Base-by-base conservation (phyloP, 1,140 invertebrate genomes). In the Zophobas atratus region DNA sequence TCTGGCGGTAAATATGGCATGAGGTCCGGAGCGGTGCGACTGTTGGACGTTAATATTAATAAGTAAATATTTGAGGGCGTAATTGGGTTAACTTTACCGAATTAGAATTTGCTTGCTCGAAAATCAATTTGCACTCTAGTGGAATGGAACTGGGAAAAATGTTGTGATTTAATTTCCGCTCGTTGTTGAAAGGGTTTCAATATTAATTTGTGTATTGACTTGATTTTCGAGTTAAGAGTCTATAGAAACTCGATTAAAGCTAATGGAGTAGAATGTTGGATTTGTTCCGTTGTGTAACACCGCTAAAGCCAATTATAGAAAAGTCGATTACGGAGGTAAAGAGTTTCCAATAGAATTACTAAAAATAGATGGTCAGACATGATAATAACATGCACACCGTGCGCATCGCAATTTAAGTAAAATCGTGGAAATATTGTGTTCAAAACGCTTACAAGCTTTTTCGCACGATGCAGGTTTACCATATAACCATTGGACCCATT, bases 41-140 rank as follows among this genome's bases (percentile, higher is more conserved):
- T 55, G 32, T 55, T 55, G 32, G n/a, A 55, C 32, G 35, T 67
- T 67, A 67, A 67, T 67, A 67, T 67, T 67, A 67, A 67, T 67
- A 67, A 67, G 60, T 20, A 67, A 67, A 67, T 67, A 67, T 67
- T 67, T 67, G 60, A 67, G 39, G 3, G 60, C 2, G 60, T 67
- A 67, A 67, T 67, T 67, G 60, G 60, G 60, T 67, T 67, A 67
- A 43, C 60, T 41, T 43, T 41, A 41, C 39, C 0, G n/a, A 43
- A 67, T 43, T 67, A 41, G 38, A 67, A 43, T 67, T 43, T 67
- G 20, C 60, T 67, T 43, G 60, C 39, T 43, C 39, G 60, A 41
- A 67, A 43, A 67, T 67, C 60, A 43, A 67, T 67, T 67, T 43
- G 39, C 60, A 43, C 20, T 67, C n/a, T 5, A 67, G 39, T 6